A percentile compares a stretch with the other conserved stretches of the same genome.
Conservation (phyloP, 30 jellyfish, hydroid and myxozoan genomes). For the Turritopsis dohrnii region DNA sequence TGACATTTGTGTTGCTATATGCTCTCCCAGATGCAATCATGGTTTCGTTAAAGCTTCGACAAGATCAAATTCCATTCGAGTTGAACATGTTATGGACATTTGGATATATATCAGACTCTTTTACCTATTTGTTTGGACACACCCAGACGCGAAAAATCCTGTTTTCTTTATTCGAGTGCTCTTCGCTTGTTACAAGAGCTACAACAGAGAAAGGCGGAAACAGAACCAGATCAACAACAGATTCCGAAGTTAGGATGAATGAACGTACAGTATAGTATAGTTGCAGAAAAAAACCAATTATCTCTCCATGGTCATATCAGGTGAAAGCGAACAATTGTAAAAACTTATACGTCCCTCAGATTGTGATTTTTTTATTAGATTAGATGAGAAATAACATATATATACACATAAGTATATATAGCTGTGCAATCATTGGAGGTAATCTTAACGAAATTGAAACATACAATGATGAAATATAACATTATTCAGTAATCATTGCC, state of each 20-base stretch:
- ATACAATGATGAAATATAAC: not conserved
- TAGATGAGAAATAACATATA: no score
- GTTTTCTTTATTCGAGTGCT: not conserved
- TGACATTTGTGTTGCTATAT: not conserved
- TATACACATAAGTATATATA: no score
- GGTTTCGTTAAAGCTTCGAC: not conserved
- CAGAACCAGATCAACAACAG: not conserved
- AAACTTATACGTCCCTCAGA: no score
- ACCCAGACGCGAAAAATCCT: not conserved
- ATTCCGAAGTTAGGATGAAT: not conserved
- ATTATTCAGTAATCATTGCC: slow-evolving; percentile 6
- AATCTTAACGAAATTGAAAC: no score
- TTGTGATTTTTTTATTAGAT: no score
- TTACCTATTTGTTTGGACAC: not conserved
- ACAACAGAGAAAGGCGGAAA: not conserved
- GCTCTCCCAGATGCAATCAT: not conserved
- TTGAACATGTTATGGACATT: not conserved
- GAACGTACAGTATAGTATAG: not conserved
- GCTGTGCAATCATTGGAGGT: no score
- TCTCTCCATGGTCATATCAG: no score
- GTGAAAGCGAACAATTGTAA: no score
- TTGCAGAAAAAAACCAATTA: no score
- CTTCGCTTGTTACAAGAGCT: not conserved
- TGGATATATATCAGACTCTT: not conserved
- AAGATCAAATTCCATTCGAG: not conserved